Base-by-base conservation (phyloP, 2,888 invertebrate species). In the Plagiodera versicolora region DNA sequence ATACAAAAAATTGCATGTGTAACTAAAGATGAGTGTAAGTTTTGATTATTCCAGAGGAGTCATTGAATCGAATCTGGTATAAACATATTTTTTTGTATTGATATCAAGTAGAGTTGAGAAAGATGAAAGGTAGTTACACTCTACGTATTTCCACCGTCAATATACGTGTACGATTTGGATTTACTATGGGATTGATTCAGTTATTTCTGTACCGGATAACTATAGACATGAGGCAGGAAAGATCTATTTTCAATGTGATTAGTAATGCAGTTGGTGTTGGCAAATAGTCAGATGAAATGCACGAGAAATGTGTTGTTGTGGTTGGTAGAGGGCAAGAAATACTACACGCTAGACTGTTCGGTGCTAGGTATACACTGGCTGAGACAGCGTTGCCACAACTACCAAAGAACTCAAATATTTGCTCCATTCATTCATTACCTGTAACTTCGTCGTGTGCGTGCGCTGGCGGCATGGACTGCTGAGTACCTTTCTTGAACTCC, bases 391-490 rank as follows among this genome's bases (percentile, higher is more conserved):
- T 56, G 61, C 54, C 56, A 28, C 1, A n/a, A 44, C 39, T 63
- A 58, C 61, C 64, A 66, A 16, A 18, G n/a, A n/a, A n/a, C n/a
- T n/a, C n/a, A n/a, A n/a, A n/a, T n/a, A n/a, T n/a, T n/a, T n/a
- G n/a, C n/a, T n/a, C n/a, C n/a, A 24, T 24, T 24, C 24, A 24
- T 24, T 24, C 24, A 77, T 77, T 69, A 78, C 78, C 75, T 77
- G 77, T 75, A 72, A 72, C 74, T 68, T 71, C 72, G 72, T 70
- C 70, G 72, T 75, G 72, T 69, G 73, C 75, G 73, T 75, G 73
- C 72, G 70, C 76, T 60, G 77, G 74, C 69, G 75, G 77, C 77
- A 78, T 78, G 71, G 76, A 75, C 76, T 74, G 77, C 65, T 61
- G 63, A 49, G 65, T 69, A 60, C 64, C 65, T 62, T 54, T 64